Base-by-base conservation (phyloP, 2,797 vertebrate species). In the Arctocebus calabarensis region DNA sequence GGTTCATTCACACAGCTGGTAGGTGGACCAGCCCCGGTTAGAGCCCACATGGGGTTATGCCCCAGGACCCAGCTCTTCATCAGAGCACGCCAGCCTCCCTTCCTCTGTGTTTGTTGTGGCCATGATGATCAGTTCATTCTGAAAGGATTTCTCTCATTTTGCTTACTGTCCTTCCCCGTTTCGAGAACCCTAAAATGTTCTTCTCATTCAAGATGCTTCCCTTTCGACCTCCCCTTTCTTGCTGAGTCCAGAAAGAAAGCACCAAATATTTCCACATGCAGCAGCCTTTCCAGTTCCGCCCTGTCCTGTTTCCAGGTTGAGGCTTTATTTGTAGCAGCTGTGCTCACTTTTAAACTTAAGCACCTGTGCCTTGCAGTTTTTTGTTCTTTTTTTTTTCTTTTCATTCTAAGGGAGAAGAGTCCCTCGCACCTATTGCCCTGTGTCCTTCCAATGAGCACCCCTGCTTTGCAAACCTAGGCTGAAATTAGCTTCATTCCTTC, bases 311-410 rank as follows among this genome's bases (percentile, higher is more conserved):
- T 57, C 83, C 25, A 62, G 14, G 5, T 25, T 5, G 55, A 84
- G 48, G 57, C 66, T 52, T 79, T 62, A 22, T 48, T 88, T 90
- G 81, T 71, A 62, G 52, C 75, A n/a, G 5, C 13, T 25, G 17
- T 17, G 20, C 45, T 61, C 20, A 34, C 13, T 52, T 82, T 62
- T 34, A 19, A 37, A 79, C 23, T 48, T 23, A 52, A 88, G 68
- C 82, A 79, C 2, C 45, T 5, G 13, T 4, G 23, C 25, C 23
- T 81, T 14, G 43, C 17, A 23, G 19, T 40, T 59, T 61, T 85
- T 88, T n/a, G n/a, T 62, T n/a, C 85, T 91, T 75, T 55, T 64
- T 66, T 91, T 88, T 66, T 85, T 79, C 37, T 90, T 91, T 84
- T 55, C 2, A 1, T 75, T 73, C 61, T 43, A 2, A 85, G 13